A percentile compares a stretch with the other conserved stretches of the same genome.
Conservation (phyloP, 2,797 vertebrate species). For the Novumbra hubbsi region DNA sequence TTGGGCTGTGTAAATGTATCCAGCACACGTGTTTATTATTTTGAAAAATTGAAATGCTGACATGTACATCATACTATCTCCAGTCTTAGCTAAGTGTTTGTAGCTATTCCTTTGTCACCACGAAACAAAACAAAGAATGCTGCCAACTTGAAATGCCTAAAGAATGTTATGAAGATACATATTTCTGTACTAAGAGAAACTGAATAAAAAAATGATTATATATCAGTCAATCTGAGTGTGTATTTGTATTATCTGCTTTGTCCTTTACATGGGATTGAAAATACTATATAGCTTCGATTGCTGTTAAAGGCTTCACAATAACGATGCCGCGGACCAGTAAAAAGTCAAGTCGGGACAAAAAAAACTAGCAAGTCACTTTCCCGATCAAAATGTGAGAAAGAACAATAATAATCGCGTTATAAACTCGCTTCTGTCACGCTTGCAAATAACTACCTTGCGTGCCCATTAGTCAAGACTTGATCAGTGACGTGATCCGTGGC, state of each 20-base stretch:
- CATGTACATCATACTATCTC: slow-evolving; percentile 21
- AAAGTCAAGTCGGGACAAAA: too few relatives aligned
- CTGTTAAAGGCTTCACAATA: background rate
- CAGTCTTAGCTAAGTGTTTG: slow-evolving; percentile 28
- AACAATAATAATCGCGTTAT: too few relatives aligned
- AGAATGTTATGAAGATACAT: slow-evolving; percentile 54
- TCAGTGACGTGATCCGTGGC: too few relatives aligned
- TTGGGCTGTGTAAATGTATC: slow-evolving; percentile 47
- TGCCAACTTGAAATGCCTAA: slow-evolving; percentile 58
- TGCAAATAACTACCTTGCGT: too few relatives aligned
- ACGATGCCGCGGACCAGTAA: too few relatives aligned
- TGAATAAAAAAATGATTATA: slow-evolving; percentile 60
- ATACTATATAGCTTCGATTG: background rate
- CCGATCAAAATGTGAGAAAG: too few relatives aligned
- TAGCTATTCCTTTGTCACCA: slow-evolving; percentile 43
- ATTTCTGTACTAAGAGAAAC: slow-evolving; percentile 61
- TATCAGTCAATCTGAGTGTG: background rate
- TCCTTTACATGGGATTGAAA: background rate
- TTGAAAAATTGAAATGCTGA: slow-evolving; percentile 18
- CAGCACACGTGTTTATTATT: slow-evolving; percentile 48
- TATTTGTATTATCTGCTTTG: background rate
- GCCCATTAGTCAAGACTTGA: too few relatives aligned
- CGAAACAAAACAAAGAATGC: slow-evolving; percentile 38
- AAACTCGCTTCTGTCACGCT: too few relatives aligned
- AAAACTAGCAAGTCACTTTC: too few relatives aligned